These are phyloP conservation scores for Cotesia congregata DNA, from an alignment of 2,888 invertebrate genomes.

Conservation along the genomic window DNA sequence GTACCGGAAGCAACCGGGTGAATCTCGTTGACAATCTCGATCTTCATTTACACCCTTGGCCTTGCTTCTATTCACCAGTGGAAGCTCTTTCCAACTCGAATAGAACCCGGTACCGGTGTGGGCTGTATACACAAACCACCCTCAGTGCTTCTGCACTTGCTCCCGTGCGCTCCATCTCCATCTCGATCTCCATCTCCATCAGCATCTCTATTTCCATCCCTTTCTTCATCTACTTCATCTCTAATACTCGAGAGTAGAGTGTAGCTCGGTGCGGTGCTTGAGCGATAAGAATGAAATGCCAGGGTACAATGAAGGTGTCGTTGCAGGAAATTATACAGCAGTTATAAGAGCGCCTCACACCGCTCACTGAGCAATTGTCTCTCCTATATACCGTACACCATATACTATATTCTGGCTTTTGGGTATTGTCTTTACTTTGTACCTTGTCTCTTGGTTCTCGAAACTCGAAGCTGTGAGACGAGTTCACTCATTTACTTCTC, in stretches of 20 bases:
- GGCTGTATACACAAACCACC: slow-evolving; percentile 9
- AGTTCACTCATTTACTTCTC: slow-evolving; percentile 13
- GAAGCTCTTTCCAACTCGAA: slow-evolving; percentile 20
- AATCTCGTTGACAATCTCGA: slow-evolving; percentile 16
- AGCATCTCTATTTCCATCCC: slow-evolving; percentile 23
- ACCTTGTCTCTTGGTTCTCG: slow-evolving; percentile 46
- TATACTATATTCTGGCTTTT: neutral
- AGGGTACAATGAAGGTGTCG: slow-evolving; percentile 70
- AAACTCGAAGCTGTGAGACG: slow-evolving; percentile 38
- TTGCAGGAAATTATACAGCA: slow-evolving; percentile 71
- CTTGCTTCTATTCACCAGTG: neutral
- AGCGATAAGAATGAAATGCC: slow-evolving; percentile 68
- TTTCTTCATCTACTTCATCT: slow-evolving; percentile 30
- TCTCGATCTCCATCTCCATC: slow-evolving; percentile 40
- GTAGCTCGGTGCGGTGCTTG: slow-evolving; percentile 28
- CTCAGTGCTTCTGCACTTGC: neutral
- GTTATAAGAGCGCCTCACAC: slow-evolving; percentile 66
- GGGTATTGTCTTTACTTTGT: slow-evolving; percentile 58
- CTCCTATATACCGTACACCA: slow-evolving; percentile 48
- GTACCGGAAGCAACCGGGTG: neutral
- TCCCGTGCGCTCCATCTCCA: neutral
- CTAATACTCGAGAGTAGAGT: slow-evolving; percentile 10
- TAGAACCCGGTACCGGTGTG: neutral
- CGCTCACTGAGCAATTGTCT: slow-evolving; percentile 67
- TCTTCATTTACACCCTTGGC: slow-evolving; percentile 23